These are phyloP conservation scores for Embidobia sp. DNA, from an alignment of 2,888 invertebrate genomes.

Conservation along the genomic window DNA sequence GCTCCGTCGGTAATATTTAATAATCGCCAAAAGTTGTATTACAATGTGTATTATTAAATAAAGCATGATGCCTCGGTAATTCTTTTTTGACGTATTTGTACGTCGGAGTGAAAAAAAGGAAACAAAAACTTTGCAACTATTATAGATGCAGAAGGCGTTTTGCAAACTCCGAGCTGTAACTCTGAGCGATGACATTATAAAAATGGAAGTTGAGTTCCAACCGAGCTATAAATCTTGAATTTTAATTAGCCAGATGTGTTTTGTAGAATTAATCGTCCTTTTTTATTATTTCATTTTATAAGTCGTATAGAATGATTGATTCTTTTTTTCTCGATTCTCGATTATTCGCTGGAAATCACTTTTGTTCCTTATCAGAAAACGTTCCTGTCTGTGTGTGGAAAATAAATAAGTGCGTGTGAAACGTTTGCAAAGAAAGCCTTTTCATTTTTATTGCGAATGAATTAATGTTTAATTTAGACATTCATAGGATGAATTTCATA, in stretches of 20 bases:
- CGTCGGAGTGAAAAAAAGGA: neutral
- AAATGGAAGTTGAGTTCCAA: slow-evolving; percentile 15
- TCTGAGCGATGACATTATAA: slow-evolving; percentile 18
- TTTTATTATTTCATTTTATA: too few relatives aligned
- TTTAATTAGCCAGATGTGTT: neutral
- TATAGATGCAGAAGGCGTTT: slow-evolving; percentile 30
- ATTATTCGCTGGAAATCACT: too few relatives aligned
- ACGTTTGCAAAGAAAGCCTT: too few relatives aligned
- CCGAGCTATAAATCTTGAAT: slow-evolving; percentile 15
- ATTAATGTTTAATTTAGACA: too few relatives aligned
- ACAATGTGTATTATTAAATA: slow-evolving; percentile 10
- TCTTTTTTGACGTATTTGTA: slow-evolving; percentile 20
- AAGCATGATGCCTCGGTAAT: slow-evolving; percentile 10
- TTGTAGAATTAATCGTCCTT: too few relatives aligned
- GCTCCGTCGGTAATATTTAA: slow-evolving; percentile 49
- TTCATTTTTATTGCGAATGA: too few relatives aligned
- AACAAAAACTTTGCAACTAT: slow-evolving; percentile 20
- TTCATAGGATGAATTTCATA: too few relatives aligned
- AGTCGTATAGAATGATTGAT: too few relatives aligned
- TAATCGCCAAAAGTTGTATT: slow-evolving; percentile 13
- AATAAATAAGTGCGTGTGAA: too few relatives aligned
- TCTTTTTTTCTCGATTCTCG: too few relatives aligned
- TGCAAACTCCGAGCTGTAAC: slow-evolving; percentile 18
- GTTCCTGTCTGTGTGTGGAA: too few relatives aligned
- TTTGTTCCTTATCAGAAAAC: too few relatives aligned